Evolutionary conservation across 2,888 invertebrate genomes (phyloP), one percentile per base, ranked within the genome.

Genomic region (Chrysomela aeneicollis): DNA sequence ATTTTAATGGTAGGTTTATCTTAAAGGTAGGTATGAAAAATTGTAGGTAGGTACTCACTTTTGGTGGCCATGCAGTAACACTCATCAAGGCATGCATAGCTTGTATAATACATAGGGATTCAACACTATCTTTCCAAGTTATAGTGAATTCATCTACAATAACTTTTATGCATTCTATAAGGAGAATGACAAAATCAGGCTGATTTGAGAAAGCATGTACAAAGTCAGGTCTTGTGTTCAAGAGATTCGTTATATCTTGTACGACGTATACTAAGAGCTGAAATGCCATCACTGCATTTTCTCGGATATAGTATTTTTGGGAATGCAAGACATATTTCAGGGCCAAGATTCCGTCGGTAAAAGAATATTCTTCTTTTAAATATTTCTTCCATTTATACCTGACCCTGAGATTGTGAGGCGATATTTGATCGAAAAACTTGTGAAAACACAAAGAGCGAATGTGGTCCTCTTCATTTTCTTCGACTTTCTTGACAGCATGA

Each of bases 111-210:
- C 90, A 90, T 64, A 91, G 85, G 0, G 92, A 89, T 83, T 93
- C 92, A 1, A 92, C 85, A 63, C 90, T 91, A 73, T 92, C 92
- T 63, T 89, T 87, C 93, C 93, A 93, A 32, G 89, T 89, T 12
- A 93, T 88, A 66, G 89, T 87, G 71, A 90, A 90, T 52, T 89
- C 86, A 64, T 88, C 87, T 3, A 92, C 88, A 49, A 92, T 82
- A 0, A 86, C 84, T 19, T 88, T 84, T 10, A 92, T 82, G 0
- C 87, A 88, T 62, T 91, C 89, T 63, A 93, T 81, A 0, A 92
- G 84, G n/a, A 73, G 88, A 85, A 69, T 87, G 87, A 68, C 51
- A 22, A 90, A 86, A 47, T 81, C 80, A 0, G 85, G 61, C 18
- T 80, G 73, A 26, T 72, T 73, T 1, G 70, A 58, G 60, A 79